Conservation (phyloP, 2,888 invertebrate species). For the Apotomis capreana region DNA sequence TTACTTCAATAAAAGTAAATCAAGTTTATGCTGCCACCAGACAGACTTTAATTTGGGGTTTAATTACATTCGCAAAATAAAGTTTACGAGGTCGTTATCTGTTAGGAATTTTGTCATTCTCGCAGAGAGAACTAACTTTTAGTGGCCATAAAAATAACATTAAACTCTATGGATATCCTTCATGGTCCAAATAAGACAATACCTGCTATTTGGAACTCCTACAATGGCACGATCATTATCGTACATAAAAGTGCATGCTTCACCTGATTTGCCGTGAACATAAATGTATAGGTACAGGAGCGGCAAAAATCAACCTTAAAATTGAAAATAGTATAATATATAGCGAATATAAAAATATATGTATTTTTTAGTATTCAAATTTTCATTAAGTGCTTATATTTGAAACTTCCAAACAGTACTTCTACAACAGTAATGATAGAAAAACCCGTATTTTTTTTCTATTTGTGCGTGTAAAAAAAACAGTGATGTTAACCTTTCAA, state of each 20-base stretch:
- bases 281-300: no score
- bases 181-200: slow-evolving; percentile 5
- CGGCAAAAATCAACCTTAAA: no score
- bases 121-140: slow-evolving; percentile 24
- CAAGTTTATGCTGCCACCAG: neutral
- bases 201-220: neutral
- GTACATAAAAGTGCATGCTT: neutral
- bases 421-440: no score
- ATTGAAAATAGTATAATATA: no score
- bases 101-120: slow-evolving; percentile 26
- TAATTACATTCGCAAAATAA: slow-evolving; percentile 18
- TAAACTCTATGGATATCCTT: slow-evolving; percentile 22
- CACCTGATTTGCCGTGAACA: neutral
- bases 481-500: no score
- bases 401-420: no score
- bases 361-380: no score
- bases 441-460: no score
- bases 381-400: no score
- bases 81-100: slow-evolving; percentile 30
- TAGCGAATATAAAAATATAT: no score
- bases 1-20: neutral
- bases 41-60: slow-evolving; percentile 5
- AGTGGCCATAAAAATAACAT: slow-evolving; percentile 30
- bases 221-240: neutral
- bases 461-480: no score